Percentiles rank a stretch among this genome's conserved stretches.
Conservation (phyloP, 2,797 vertebrate genomes). For the Danio choprae region DNA sequence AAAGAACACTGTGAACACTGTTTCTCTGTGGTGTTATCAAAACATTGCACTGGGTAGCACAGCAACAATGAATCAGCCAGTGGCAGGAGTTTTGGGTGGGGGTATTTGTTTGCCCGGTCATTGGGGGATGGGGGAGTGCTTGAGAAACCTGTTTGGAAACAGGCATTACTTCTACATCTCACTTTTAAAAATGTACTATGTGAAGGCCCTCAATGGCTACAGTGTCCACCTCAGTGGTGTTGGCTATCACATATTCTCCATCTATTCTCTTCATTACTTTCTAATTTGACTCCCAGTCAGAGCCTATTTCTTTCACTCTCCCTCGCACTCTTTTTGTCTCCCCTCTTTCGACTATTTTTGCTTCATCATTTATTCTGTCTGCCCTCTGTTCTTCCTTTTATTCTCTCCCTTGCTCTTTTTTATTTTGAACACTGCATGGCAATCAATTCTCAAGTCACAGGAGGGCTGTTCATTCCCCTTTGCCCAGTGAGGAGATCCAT, state of each 20-base stretch:
- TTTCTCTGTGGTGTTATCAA: not conserved
- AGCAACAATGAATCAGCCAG: constrained; percentile 52
- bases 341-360: constrained; percentile 57
- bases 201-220: not conserved
- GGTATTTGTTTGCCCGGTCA: not conserved
- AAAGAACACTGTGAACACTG: not conserved
- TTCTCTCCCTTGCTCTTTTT: constrained; percentile 68
- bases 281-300: constrained; percentile 56
- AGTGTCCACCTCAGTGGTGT: not conserved
- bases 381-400: constrained; percentile 68
- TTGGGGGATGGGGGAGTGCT: not conserved
- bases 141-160: not conserved
- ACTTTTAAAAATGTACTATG: not conserved
- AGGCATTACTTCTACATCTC: not conserved
- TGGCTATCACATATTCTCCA: not conserved
- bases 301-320: constrained; percentile 18
- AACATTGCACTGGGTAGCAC: not conserved
- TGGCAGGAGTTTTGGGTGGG: not conserved
- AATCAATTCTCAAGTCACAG: constrained; percentile 62
- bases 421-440: constrained; percentile 52
- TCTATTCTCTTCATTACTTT: constrained; percentile 1
- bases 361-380: constrained; percentile 58
- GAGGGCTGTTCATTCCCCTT: constrained; percentile 55
- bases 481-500: constrained; percentile 55
- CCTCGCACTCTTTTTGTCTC: constrained; percentile 8